Base-by-base conservation (phyloP, 2,888 invertebrate genomes). In the Imbricaverruca yamaguchii region DNA sequence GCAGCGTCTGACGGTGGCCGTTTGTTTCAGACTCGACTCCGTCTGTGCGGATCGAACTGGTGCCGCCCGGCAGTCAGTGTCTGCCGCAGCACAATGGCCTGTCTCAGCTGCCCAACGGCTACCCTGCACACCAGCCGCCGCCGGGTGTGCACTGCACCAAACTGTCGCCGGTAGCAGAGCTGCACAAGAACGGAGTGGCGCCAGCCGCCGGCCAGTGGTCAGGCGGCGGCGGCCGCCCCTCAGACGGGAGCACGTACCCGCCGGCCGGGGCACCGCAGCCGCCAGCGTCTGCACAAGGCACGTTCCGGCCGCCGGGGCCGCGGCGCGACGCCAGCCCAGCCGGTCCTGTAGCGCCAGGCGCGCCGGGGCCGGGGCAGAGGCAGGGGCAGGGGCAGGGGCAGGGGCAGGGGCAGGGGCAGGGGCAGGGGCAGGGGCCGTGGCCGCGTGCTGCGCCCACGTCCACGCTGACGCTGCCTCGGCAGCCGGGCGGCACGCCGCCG, bases 321-420 rank as follows among this genome's bases (percentile, higher is more conserved):
- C 56, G 80, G 80, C 55, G 69, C 39, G 81, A 77, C 81, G 80
- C 53, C 81, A 55, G 39, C 21, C 12, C 15, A 23, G n/a, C 12
- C 63, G 79, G 80, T 25, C 77, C 23, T 39, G 80, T 81, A 63
- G 65, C 81, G 61, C 57, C 80, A 57, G 80, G 81, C 79, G 80
- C 80, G 65, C 55, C 80, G 69, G 80, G 80, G 80, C 55, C 80
- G n/a, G 69, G 79, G 81, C 61, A 57, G 13, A 57, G 57, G 9
- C 10, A 57, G 57, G n/a, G n/a, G n/a, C n/a, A n/a, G n/a, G n/a
- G n/a, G n/a, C n/a, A n/a, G n/a, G n/a, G n/a, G n/a, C n/a, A n/a
- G n/a, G n/a, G n/a, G n/a, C n/a, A n/a, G n/a, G n/a, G n/a, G n/a
- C n/a, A n/a, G n/a, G n/a, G n/a, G 65, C 53, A 67, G 69, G 80